Base-by-base conservation (phyloP, 2,888 invertebrate genomes). In the Sarcophaga subvicina region DNA sequence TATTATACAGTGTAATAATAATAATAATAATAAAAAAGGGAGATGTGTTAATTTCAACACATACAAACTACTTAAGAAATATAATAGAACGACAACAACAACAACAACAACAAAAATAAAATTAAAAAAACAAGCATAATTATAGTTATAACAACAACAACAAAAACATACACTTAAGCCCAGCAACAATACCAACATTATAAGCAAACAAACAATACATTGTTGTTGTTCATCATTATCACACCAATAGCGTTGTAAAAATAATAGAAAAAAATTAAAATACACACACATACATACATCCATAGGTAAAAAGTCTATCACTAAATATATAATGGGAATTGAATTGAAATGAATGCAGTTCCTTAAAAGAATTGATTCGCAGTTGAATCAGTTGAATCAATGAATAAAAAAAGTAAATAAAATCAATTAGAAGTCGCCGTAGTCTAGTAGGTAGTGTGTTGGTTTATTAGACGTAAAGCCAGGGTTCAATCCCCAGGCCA, bases 31-130 rank as follows among this genome's bases (percentile, higher is more conserved):
- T 78, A 81, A 87, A 82, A 81, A 82, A 81, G 84, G 81, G 25
- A 84, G 81, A 87, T 87, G 87, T 87, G 87, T 87, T 87, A 87
- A 87, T 87, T 87, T 84, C 81, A 81, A 82, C 87, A 87, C 87
- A 82, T 82, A 84, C 67, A 82, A 84, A 84, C 80, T 80, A 85
- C 84, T 75, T 66, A 66, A 71, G n/a, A 62, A 67, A 59, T 2
- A 37, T 27, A 17, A 27, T 17, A 66, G 8, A 75, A 22, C 8
- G 27, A 62, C 66, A 66, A 66, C 17, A 75, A 22, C 8, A 54
- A 62, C 66, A 66, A 63, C 69, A 72, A 63, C 73, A 71, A 78
- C 69, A 12, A 45, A 59, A 72, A 45, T 8, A 64, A 1, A 54
- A 54, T 4, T 12, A 49, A 2, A 54, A 54, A 12, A 14, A 67